Evolutionary conservation across 2,113 vertebrate genomes (phyloP).

Genomic region (Thermophis baileyi): DNA sequence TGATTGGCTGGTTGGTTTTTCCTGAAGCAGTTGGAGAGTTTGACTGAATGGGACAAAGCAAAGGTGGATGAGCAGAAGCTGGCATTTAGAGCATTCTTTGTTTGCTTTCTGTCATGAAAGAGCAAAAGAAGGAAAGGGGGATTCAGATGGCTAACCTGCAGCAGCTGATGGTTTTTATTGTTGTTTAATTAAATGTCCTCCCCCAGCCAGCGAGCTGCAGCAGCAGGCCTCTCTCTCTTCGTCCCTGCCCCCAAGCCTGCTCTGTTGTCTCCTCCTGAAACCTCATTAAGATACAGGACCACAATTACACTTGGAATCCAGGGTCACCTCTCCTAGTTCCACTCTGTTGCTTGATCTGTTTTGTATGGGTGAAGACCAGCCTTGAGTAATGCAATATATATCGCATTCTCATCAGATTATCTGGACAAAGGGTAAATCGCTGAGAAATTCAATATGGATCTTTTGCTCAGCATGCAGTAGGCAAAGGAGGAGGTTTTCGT

Average conservation of each 20-base stretch:
- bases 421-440: constrained; percentile 9
- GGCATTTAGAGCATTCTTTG: constrained; percentile 22
- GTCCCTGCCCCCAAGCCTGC: constrained; percentile 15
- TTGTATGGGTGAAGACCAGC: constrained; percentile 38
- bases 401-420: neutral
- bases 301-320: constrained; percentile 69
- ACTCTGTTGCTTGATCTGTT: constrained; percentile 11
- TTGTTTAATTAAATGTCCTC: constrained; percentile 77
- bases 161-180: constrained; percentile 72
- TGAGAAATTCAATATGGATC: constrained; percentile 30
- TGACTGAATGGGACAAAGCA: constrained; percentile 12
- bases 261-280: constrained; percentile 58
- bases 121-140: constrained; percentile 34
- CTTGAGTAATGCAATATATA: constrained; percentile 20
- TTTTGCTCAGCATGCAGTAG: constrained; percentile 36
- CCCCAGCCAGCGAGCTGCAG: constrained; percentile 35
- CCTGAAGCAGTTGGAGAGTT: constrained; percentile 7
- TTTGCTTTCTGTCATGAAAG: constrained; percentile 39
- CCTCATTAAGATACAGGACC: constrained; percentile 68
- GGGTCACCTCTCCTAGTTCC: constrained; percentile 46
- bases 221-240: constrained; percentile 49
- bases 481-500: neutral
- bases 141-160: constrained; percentile 65
- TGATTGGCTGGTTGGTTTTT: neutral
- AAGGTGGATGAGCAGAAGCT: constrained; percentile 4